These are phyloP conservation scores for Gallinago nigripennis DNA, from an alignment of 2,797 vertebrate species.

Conservation along the genomic window DNA sequence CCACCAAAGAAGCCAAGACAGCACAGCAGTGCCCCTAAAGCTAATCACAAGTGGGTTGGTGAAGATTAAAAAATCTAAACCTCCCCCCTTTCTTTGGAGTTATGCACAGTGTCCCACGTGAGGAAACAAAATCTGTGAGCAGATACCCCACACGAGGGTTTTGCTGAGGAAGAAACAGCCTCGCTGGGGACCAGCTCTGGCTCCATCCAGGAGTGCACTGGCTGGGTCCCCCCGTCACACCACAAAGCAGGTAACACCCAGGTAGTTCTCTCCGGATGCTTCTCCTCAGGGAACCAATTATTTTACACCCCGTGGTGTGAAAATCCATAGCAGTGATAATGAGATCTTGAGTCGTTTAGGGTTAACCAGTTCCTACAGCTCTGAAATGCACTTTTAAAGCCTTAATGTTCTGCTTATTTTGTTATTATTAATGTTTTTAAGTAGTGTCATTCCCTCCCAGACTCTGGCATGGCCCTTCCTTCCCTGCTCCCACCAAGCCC, in stretches of 20 bases:
- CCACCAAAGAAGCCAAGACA: not conserved
- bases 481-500: not conserved
- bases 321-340: not conserved
- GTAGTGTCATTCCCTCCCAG: not conserved
- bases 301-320: not conserved
- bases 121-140: not conserved
- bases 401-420: not conserved
- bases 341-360: not conserved
- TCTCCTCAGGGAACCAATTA: conserved; percentile 43
- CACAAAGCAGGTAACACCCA: not conserved
- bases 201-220: not conserved
- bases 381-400: not conserved
- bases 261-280: not conserved
- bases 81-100: not conserved
- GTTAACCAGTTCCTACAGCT: not conserved
- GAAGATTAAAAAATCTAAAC: not conserved
- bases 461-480: not conserved
- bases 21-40: not conserved
- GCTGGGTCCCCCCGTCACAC: not conserved
- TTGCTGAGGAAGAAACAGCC: not conserved
- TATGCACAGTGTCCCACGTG: not conserved
- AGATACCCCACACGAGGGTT: not conserved
- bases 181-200: not conserved
- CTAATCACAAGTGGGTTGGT: not conserved
- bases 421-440: not conserved